Evolutionary conservation across 1,140 invertebrate species (phyloP).

Genomic region (Zaprionus davidi): DNA sequence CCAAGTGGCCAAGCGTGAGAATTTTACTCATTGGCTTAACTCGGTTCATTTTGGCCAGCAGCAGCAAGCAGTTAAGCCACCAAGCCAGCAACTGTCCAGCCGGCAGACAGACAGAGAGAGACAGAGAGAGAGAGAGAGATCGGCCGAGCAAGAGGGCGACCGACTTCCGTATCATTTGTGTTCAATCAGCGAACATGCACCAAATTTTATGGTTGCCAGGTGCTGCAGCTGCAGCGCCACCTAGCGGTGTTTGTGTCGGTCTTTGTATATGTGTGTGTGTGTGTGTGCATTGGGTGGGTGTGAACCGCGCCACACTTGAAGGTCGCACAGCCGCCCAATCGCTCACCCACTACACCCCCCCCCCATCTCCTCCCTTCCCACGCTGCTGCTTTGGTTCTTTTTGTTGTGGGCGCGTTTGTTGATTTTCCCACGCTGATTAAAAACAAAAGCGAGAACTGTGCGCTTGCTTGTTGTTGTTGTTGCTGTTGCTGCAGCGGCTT

Average conservation of each 20-base stretch:
- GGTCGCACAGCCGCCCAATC: constrained; percentile 17
- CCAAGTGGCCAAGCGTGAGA: constrained; percentile 80
- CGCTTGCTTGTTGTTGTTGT: constrained; percentile 31
- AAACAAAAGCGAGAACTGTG: constrained; percentile 47
- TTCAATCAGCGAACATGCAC: constrained; percentile 81
- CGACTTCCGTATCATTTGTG: constrained; percentile 81
- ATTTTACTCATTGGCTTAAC: constrained; percentile 69
- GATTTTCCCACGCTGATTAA: constrained; percentile 78
- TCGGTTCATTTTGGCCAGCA: background rate
- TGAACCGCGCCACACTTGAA: constrained; percentile 56
- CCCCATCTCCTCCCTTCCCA: background rate
- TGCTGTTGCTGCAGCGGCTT: constrained; percentile 32
- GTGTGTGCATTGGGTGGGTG: constrained; percentile 50
- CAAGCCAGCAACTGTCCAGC: constrained; percentile 1
- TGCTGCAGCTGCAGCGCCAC: constrained; percentile 61
- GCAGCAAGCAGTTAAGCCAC: background rate
- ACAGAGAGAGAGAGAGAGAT: background rate
- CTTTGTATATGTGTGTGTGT: too few relatives aligned
- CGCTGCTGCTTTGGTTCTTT: constrained; percentile 4
- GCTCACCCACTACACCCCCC: constrained; percentile 14
- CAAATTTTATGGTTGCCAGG: constrained; percentile 75
- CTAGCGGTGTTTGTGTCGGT: constrained; percentile 18
- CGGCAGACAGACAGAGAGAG: background rate
- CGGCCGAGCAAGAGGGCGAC: constrained; percentile 33
- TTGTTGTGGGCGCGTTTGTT: constrained; percentile 20